These are phyloP conservation scores for Drosophila borborema DNA, from an alignment of 2,888 invertebrate genomes.

Conservation along the genomic window DNA sequence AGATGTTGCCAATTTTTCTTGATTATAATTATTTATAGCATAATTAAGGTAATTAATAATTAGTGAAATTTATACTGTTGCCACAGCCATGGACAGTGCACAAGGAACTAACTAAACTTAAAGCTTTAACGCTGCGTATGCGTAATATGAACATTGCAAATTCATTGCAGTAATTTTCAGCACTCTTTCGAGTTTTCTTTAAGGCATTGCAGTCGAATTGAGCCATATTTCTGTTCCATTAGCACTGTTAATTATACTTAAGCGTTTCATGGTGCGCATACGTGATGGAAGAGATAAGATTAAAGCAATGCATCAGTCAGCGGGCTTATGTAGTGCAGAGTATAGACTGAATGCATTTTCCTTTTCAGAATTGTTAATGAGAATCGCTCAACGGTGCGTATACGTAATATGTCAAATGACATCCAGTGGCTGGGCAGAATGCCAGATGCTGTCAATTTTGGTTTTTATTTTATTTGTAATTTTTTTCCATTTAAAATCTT, in stretches of 20 bases:
- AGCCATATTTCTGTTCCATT: background rate
- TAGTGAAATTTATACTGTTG: background rate
- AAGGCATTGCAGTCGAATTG: background rate
- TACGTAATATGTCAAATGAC: background rate
- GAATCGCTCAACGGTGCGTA: background rate
- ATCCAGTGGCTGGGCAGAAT: background rate
- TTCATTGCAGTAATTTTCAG: background rate
- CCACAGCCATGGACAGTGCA: background rate
- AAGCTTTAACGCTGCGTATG: background rate
- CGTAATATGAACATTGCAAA: background rate
- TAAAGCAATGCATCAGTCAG: background rate
- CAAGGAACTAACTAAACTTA: too few relatives aligned
- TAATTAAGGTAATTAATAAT: background rate
- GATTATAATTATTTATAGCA: background rate
- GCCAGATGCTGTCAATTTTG: background rate
- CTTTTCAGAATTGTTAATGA: background rate
- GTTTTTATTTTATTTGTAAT: background rate
- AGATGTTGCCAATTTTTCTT: conserved; percentile 20
- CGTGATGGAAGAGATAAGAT: too few relatives aligned
- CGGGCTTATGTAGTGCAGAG: background rate
- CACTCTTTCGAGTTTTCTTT: background rate
- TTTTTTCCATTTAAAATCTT: background rate
- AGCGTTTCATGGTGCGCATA: too few relatives aligned
- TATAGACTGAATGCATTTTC: background rate
- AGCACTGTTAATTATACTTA: background rate